phyloP scores from a whole-genome alignment of 2,113 vertebrate genomes.

The Phalacrocorax pelagicus region DNA sequence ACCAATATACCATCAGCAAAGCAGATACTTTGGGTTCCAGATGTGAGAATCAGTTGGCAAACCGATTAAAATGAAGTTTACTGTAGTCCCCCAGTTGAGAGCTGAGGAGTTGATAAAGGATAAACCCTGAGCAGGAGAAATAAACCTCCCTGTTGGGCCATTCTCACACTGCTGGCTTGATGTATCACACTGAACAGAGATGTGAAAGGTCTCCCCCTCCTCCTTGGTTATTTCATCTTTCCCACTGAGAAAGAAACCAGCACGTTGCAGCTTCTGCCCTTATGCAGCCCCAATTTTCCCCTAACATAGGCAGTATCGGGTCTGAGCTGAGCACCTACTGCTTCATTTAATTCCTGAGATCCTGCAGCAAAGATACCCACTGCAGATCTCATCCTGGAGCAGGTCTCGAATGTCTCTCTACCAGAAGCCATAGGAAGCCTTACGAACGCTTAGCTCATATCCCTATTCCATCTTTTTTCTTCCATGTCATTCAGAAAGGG shows the following conservation, averaged over 20 bases:
- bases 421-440: background rate
- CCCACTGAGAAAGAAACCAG: background rate
- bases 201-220: background rate
- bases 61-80: background rate
- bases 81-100: background rate
- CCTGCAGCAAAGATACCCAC: background rate
- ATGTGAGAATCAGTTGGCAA: background rate
- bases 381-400: background rate
- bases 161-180: background rate
- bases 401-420: background rate
- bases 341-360: background rate
- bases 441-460: background rate
- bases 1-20: background rate
- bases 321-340: background rate
- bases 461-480: background rate
- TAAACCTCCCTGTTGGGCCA: background rate
- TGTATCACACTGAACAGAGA: background rate
- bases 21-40: background rate
- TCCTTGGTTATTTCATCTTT: background rate
- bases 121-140: background rate
- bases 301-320: fast-evolving
- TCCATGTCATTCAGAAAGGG: no score
- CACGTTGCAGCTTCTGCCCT: background rate
- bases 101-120: no score
- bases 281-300: background rate